A percentile compares a stretch with the other conserved stretches of the same genome.
phyloP scores from a whole-genome alignment of 2,888 invertebrate genomes.

The Biston betularia region DNA sequence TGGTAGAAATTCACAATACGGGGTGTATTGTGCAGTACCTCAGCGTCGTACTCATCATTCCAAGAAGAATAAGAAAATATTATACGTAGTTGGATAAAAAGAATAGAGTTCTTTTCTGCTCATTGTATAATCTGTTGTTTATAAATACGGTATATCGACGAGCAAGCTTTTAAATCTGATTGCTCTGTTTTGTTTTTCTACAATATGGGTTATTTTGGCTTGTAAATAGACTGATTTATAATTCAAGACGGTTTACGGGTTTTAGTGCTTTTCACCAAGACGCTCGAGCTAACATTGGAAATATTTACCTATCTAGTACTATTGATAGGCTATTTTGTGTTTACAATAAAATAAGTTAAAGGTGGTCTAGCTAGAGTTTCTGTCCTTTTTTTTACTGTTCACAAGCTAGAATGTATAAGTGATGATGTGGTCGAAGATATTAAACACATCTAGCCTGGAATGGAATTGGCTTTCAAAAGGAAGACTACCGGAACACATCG shows the following conservation, averaged over 20 bases:
- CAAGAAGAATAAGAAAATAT: too few species aligned
- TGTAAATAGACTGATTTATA: slow-evolving; percentile 45
- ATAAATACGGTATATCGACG: slow-evolving; percentile 55
- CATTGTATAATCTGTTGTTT: not conserved
- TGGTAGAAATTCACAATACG: too few species aligned
- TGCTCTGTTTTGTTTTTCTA: slow-evolving; percentile 54
- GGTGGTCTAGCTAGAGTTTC: too few species aligned
- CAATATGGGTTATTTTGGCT: slow-evolving; percentile 33
- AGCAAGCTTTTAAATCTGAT: slow-evolving; percentile 62
- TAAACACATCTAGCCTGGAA: too few species aligned
- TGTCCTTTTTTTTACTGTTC: too few species aligned
- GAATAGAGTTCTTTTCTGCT: not conserved
- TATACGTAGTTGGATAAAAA: too few species aligned
- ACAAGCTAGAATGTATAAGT: too few species aligned
- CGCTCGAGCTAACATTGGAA: not conserved
- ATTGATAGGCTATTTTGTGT: not conserved
- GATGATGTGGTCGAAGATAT: too few species aligned
- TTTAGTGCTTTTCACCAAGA: slow-evolving; percentile 1
- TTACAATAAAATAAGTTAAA: not conserved
- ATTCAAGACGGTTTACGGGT: slow-evolving; percentile 37
- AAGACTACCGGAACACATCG: too few species aligned
- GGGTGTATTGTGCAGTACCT: too few species aligned
- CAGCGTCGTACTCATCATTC: too few species aligned
- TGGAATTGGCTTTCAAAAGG: too few species aligned
- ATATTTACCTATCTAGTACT: not conserved